These are phyloP conservation scores for Terebella lapidaria DNA, from an alignment of 2,888 invertebrate species.

Conservation along the genomic window DNA sequence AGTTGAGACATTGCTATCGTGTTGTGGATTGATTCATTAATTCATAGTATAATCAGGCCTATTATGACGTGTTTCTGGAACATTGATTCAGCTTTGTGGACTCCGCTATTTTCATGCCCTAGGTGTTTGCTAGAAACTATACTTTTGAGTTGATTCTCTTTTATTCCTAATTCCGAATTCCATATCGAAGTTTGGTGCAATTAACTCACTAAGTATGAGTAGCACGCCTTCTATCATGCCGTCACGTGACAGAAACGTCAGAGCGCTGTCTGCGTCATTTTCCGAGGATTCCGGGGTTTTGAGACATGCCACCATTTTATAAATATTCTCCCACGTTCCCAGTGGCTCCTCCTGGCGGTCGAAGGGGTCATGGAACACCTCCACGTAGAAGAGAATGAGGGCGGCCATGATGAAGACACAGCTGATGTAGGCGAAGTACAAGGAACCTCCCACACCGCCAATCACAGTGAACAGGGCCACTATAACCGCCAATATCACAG, in stretches of 20 bases:
- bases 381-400: constrained; percentile 15
- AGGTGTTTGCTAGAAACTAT: no score
- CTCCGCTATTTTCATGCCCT: no score
- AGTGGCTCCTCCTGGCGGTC: constrained; percentile 2
- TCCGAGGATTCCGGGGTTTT: neutral
- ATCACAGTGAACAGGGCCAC: constrained; percentile 20
- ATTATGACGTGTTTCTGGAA: no score
- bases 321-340: constrained; percentile 7
- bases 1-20: no score
- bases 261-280: constrained; percentile 13
- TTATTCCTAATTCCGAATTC: no score
- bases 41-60: no score
- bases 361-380: constrained; percentile 21
- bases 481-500: constrained; percentile 16
- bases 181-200: no score
- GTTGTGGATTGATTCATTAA: no score
- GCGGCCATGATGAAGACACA: constrained; percentile 13
- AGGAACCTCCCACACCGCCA: constrained; percentile 24
- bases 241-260: constrained; percentile 22
- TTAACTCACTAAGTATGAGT: constrained; percentile 20
- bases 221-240: constrained; percentile 21
- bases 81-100: no score
- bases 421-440: constrained; percentile 25
- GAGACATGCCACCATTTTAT: constrained; percentile 5
- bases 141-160: no score